Evolutionary conservation across 2,113 vertebrate species (phyloP).

Genomic region (Pithys albifrons): DNA sequence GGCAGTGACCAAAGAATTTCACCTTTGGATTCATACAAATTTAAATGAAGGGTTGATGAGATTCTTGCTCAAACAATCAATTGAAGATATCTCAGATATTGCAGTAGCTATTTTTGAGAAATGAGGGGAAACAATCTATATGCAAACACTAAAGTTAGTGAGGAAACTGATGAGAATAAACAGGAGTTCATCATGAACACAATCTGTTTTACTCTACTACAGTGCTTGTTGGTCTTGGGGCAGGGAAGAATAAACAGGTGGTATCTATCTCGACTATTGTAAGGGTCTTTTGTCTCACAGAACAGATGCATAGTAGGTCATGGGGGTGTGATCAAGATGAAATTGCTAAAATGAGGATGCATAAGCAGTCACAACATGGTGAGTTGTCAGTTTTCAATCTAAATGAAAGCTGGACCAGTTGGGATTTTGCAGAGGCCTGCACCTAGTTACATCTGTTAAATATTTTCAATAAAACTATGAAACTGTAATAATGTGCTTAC

Average conservation of each 20-base stretch:
- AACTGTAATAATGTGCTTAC: neutral
- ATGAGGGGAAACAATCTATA: neutral
- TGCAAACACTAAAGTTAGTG: neutral
- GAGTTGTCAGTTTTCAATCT: neutral
- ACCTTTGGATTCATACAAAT: neutral
- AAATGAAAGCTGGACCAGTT: neutral
- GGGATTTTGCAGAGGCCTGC: neutral
- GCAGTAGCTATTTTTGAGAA: neutral
- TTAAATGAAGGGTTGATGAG: neutral
- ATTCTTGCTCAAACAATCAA: neutral
- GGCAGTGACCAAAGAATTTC: neutral
- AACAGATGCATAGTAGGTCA: neutral
- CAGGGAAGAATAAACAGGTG: neutral
- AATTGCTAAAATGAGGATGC: neutral
- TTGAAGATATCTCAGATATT: neutral
- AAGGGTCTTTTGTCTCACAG: neutral
- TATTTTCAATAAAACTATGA: neutral
- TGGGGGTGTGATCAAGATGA: neutral
- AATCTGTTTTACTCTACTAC: neutral
- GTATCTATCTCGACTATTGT: neutral
- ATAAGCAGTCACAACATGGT: neutral
- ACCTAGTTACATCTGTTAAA: neutral
- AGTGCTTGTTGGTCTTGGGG: neutral
- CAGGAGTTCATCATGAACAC: neutral
- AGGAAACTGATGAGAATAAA: neutral